Evolutionary conservation across 2,113 vertebrate genomes (phyloP).

Genomic region (Esox niger): DNA sequence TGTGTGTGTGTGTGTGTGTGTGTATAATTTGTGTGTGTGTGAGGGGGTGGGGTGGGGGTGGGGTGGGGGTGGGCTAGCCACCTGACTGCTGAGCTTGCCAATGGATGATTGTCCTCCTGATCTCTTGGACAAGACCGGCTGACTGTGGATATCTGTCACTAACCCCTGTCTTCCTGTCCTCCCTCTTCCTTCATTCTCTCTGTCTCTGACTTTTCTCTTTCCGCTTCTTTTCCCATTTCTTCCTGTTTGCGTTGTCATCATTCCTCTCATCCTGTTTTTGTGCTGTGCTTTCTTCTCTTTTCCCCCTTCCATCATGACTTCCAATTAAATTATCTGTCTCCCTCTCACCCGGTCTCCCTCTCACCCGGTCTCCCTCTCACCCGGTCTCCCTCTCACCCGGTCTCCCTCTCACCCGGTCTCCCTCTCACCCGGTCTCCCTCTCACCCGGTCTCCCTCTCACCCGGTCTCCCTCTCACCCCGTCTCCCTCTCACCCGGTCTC

Average conservation of each 20-base stretch:
- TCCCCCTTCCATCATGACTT: not conserved
- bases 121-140: constrained; percentile 50
- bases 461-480: not conserved
- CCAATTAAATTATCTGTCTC: not conserved
- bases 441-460: too few species aligned
- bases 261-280: not conserved
- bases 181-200: not conserved
- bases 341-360: not conserved
- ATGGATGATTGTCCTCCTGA: constrained; percentile 50
- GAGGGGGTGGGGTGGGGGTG: not conserved
- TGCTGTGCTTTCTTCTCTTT: constrained; percentile 20
- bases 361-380: not conserved
- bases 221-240: not conserved
- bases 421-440: not conserved
- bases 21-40: constrained; percentile 14
- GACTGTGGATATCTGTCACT: constrained; percentile 66
- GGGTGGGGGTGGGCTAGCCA: too few species aligned
- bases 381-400: not conserved
- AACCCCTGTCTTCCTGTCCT: constrained; percentile 57
- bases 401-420: not conserved
- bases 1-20: constrained; percentile 21
- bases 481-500: not conserved
- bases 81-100: constrained; percentile 35
- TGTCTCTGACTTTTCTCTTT: constrained; percentile 17
- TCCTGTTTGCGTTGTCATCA: not conserved